Percentiles rank a stretch among this genome's conserved stretches.
Conservation (phyloP, 2,113 vertebrate species). For the Morone saxatilis region DNA sequence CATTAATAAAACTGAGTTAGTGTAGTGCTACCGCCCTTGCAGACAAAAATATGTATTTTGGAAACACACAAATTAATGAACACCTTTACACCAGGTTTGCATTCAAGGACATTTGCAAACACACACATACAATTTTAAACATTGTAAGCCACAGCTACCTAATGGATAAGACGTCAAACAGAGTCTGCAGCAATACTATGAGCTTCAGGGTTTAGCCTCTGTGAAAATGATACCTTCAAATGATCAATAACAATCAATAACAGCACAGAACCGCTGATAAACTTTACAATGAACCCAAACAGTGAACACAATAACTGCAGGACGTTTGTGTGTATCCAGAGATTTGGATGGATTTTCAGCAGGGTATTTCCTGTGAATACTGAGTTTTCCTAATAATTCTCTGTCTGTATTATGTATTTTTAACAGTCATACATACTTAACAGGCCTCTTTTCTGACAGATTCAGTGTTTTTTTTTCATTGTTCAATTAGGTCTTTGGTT, state of each 20-base stretch:
- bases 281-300: too few relatives aligned
- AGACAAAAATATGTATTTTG: neutral
- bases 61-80: neutral
- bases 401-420: too few relatives aligned
- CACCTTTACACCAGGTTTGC: neutral
- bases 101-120: neutral
- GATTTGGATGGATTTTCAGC: too few relatives aligned
- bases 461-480: too few relatives aligned
- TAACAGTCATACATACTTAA: too few relatives aligned
- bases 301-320: too few relatives aligned
- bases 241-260: constrained; percentile 28
- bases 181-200: neutral
- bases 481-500: too few relatives aligned
- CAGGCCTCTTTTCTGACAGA: too few relatives aligned
- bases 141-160: neutral
- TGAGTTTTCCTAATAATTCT: too few relatives aligned
- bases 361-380: too few relatives aligned
- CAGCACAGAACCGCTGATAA: too few relatives aligned
- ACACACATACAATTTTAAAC: neutral
- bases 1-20: constrained; percentile 28
- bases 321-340: too few relatives aligned
- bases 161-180: constrained; percentile 13
- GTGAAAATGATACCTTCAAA: constrained; percentile 31
- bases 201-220: neutral
- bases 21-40: neutral